Percentiles rank a stretch among this genome's conserved stretches.
These are phyloP conservation scores for Octodonta nipae DNA, from an alignment of 2,888 invertebrate species.

Conservation along the genomic window DNA sequence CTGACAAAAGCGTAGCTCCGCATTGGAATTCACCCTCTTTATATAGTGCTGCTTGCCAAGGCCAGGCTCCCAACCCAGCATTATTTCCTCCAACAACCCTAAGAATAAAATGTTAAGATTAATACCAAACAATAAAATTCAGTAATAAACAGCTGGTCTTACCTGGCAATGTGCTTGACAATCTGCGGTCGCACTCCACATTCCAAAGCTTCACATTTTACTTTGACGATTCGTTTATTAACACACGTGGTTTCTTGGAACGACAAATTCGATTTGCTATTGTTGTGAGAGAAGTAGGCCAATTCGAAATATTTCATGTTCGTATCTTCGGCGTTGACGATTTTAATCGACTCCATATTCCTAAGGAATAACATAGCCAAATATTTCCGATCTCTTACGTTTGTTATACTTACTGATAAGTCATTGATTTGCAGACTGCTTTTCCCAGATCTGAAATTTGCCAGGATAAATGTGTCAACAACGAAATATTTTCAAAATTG, in stretches of 20 bases:
- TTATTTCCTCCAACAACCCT: constrained; percentile 73
- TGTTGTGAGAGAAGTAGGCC: constrained; percentile 41
- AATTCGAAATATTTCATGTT: constrained; percentile 44
- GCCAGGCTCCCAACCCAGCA: constrained; percentile 65
- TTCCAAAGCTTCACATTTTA: constrained; percentile 54
- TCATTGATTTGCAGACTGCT: constrained; percentile 64
- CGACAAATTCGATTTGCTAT: constrained; percentile 47
- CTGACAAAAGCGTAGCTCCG: constrained; percentile 59
- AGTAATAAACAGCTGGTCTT: constrained; percentile 15
- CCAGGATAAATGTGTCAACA: constrained; percentile 45
- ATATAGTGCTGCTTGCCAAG: constrained; percentile 76
- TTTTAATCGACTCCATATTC: constrained; percentile 18
- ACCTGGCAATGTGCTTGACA: constrained; percentile 55
- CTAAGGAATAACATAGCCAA: constrained; percentile 11
- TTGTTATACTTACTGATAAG: constrained; percentile 48
- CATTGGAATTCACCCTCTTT: constrained; percentile 76
- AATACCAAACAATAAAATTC: constrained; percentile 1
- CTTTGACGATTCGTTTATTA: constrained; percentile 48
- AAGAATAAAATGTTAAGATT: constrained; percentile 17
- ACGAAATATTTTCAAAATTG: constrained; percentile 47
- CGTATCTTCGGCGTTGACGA: constrained; percentile 4
- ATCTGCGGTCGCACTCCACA: constrained; percentile 59
- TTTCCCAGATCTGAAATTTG: constrained; percentile 57
- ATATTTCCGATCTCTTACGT: background rate
- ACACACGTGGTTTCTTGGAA: constrained; percentile 52